These are phyloP conservation scores for Oreortyx pictus DNA, from an alignment of 2,797 vertebrate species.

Conservation along the genomic window DNA sequence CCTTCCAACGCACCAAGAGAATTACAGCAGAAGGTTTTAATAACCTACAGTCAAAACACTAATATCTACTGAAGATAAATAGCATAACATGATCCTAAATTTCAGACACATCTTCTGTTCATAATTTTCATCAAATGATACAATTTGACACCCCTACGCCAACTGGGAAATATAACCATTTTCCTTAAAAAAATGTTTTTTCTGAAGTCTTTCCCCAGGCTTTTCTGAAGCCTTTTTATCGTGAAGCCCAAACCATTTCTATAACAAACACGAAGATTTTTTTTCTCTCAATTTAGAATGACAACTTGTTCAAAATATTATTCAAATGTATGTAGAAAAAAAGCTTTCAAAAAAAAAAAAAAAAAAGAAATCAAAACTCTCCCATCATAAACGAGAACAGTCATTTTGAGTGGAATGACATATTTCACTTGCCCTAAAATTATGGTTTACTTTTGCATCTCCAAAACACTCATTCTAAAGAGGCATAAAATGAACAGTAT, in stretches of 20 bases:
- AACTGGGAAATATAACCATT: neutral
- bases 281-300: neutral
- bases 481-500: accelerated
- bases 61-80: neutral
- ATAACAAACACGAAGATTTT: neutral
- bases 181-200: neutral
- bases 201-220: neutral
- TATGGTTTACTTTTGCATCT: neutral
- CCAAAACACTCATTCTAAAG: neutral
- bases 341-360: neutral
- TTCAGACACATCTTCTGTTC: neutral
- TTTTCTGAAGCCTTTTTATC: neutral
- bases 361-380: neutral
- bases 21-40: neutral
- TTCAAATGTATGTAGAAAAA: neutral
- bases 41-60: neutral
- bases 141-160: neutral
- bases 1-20: neutral
- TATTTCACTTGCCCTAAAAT: neutral
- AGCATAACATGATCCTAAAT: neutral
- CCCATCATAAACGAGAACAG: neutral
- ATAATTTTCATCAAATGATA: neutral
- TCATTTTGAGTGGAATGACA: neutral
- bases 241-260: neutral
- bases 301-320: neutral